Evolutionary conservation across 2,888 invertebrate genomes (phyloP).

Genomic region (Chalcis sispes): DNA sequence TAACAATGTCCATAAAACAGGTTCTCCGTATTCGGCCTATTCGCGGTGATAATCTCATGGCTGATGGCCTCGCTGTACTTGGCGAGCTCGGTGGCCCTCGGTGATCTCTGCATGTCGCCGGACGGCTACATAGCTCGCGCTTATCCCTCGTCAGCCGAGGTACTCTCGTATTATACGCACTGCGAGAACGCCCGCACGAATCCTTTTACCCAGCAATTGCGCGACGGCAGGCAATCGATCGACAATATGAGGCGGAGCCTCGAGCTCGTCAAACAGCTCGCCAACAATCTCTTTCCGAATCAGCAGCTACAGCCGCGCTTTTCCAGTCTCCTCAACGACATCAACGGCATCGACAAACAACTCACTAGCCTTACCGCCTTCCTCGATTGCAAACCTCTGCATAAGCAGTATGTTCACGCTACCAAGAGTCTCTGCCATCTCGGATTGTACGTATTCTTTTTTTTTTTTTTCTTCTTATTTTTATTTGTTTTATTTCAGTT

Average conservation of each 20-base stretch:
- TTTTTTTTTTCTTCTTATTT: neutral
- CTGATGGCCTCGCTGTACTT: constrained; percentile 91
- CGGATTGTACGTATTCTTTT: constrained; percentile 79
- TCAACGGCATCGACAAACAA: constrained; percentile 86
- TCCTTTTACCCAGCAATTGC: constrained; percentile 87
- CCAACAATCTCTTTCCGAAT: constrained; percentile 78
- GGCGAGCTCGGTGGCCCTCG: constrained; percentile 89
- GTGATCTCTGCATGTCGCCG: constrained; percentile 91
- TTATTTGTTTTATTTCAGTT: constrained; percentile 1
- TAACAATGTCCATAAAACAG: constrained; percentile 72
- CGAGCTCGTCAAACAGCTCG: constrained; percentile 77
- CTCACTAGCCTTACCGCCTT: constrained; percentile 82
- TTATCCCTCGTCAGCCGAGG: constrained; percentile 75
- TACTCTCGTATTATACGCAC: constrained; percentile 87
- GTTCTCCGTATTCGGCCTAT: constrained; percentile 90
- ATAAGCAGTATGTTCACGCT: constrained; percentile 88
- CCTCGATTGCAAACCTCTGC: constrained; percentile 89
- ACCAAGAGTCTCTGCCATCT: constrained; percentile 90
- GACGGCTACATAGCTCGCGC: constrained; percentile 83
- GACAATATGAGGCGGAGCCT: constrained; percentile 78
- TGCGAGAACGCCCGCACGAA: constrained; percentile 88
- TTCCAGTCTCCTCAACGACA: constrained; percentile 86
- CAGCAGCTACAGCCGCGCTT: constrained; percentile 82
- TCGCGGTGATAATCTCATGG: constrained; percentile 93
- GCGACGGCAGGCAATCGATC: constrained; percentile 86